These are phyloP conservation scores for Parus major DNA, from an alignment of 2,113 vertebrate species.

Conservation along the genomic window DNA sequence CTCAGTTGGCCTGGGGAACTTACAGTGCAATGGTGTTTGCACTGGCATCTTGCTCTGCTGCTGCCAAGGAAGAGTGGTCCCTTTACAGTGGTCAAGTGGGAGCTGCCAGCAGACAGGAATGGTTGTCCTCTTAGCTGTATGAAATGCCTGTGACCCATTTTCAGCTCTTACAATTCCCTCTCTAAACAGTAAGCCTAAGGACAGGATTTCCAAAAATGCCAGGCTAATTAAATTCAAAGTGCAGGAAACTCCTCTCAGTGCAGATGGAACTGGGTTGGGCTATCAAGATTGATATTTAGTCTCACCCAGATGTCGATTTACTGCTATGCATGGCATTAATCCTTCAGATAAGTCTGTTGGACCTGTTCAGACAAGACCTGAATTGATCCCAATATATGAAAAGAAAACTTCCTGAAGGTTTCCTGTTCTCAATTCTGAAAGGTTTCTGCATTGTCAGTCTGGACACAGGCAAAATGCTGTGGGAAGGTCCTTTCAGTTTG, in stretches of 20 bases:
- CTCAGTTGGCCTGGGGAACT: not conserved
- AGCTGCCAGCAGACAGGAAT: not conserved
- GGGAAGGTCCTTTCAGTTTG: not conserved
- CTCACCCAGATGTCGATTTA: not conserved
- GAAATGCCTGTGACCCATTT: not conserved
- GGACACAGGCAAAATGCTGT: not conserved
- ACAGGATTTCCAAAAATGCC: not conserved
- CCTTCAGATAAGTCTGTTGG: not conserved
- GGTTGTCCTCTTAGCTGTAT: not conserved
- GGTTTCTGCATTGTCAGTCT: not conserved
- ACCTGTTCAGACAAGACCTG: not conserved
- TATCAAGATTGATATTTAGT: not conserved
- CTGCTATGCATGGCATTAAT: not conserved
- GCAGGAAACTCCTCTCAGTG: not conserved
- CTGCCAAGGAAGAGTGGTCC: not conserved
- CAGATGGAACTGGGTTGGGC: not conserved
- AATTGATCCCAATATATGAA: not conserved
- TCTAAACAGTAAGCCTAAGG: not conserved
- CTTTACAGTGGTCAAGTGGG: not conserved
- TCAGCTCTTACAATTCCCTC: not conserved
- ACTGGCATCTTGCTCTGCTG: not conserved
- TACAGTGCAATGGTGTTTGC: not conserved
- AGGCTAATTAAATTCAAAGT: not conserved
- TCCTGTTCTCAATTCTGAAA: constrained; percentile 17
- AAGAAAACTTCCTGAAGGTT: not conserved